Conservation (phyloP, 2,113 vertebrate genomes). For the Butastur rufipennis region DNA sequence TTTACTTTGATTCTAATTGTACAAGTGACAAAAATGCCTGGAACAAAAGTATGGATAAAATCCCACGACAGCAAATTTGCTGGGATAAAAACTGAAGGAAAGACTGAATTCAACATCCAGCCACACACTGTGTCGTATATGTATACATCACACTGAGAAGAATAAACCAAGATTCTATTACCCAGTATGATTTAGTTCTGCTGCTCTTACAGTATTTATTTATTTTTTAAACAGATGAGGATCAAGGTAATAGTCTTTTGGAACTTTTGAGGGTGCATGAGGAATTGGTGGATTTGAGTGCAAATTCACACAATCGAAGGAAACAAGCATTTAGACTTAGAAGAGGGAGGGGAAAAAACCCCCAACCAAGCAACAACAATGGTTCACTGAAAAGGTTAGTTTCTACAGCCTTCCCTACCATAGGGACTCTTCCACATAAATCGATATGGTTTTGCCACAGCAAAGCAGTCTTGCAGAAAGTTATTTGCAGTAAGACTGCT, state of each 20-base stretch:
- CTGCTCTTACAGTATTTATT: neutral
- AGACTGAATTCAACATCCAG: neutral
- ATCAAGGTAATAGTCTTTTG: neutral
- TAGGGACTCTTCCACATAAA: neutral
- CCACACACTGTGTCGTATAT: neutral
- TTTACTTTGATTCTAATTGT: neutral
- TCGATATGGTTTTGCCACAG: neutral
- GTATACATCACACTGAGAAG: neutral
- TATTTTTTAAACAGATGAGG: neutral
- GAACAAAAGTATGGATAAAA: neutral
- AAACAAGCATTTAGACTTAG: neutral
- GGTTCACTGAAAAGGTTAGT: neutral
- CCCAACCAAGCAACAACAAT: neutral
- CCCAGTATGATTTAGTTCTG: neutral
- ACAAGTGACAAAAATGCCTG: neutral
- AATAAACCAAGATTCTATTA: neutral
- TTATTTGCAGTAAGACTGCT: neutral
- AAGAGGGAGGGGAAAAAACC: too few species aligned
- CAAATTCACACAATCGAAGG: neutral
- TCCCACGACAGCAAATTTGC: neutral
- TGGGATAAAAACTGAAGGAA: neutral
- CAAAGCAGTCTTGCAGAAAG: neutral
- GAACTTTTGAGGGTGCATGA: neutral
- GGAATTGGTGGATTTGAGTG: neutral
- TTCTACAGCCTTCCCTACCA: neutral